Evolutionary conservation across 2,797 vertebrate species (phyloP), one percentile per base, ranked within the genome.

Genomic region (Telmatherina bonti): DNA sequence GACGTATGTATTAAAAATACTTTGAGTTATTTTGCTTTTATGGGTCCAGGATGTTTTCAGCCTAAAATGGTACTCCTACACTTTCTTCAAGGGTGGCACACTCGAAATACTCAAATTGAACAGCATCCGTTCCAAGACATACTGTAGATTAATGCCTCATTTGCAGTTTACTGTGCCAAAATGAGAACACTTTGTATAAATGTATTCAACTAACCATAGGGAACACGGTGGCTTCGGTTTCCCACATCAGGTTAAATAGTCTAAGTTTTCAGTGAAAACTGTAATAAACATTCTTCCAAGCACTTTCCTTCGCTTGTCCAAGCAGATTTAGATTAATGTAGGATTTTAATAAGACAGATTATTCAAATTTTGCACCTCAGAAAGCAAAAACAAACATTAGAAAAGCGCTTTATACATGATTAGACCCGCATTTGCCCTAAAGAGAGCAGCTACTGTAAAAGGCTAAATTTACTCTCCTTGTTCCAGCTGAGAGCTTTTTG

Each of bases 391-490:
- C 77, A 89, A 89, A 89, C 69, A 83, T 45, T 1, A 63, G 55
- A 85, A 62, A 54, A 16, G 53, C 84, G 82, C 70, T 89, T 89
- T 85, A 75, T 84, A 77, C 77, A 78, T 52, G 66, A 74, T 83
- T 83, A 87, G 82, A 85, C 81, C 67, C 3, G 74, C 43, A 86
- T 86, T 84, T 89, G 76, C 75, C 67, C 35, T 8, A n/a, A 11
- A 52, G 85, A 84, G 84, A 89, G 79, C 72, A 85, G 79, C 77
- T 84, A 73, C 78, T 85, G 81, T 75, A 76, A 76, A 75, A 49
- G 26, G 81, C 79, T 91, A 89, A 89, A 90, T 91, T 91, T 93
- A 90, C 74, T 72, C 62, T 56, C 22, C 65, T 77, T 79, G 85
- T 88, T 90, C 78, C 72, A 84, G 69, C 65, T 74, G 79, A 77